Base-by-base conservation (phyloP, 1,140 invertebrate genomes). In the Drosophila biarmipes region DNA sequence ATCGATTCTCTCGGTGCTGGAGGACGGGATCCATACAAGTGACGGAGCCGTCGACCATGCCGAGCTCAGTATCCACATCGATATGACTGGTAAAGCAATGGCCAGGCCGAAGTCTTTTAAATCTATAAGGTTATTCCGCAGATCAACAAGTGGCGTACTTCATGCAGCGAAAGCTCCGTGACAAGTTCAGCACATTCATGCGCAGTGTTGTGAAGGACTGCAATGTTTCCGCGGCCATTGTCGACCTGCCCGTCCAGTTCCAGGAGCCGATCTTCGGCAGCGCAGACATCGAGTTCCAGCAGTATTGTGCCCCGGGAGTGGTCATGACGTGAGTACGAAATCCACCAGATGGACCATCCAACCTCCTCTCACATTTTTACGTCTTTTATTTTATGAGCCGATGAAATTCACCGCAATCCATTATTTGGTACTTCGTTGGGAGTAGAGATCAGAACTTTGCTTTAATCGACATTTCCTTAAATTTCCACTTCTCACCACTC, bases 241-340 rank as follows among this genome's bases (percentile, higher is more conserved):
- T 92, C 0, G 92, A 94, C 54, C 82, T 94, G 19, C 95, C 95
- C 0, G 89, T 96, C 1, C 90, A 95, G 92, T 94, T 97, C 78
- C 93, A 95, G 68, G 92, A 95, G 8, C 95, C 96, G 0, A 92
- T 97, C 12, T 97, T 95, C 91, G 97, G 97, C 10, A 91, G 85
- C 0, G 84, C 92, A 40, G 92, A 96, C 35, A 93, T 94, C 2
- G 94, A 94, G 45, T 96, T 95, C 81, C 94, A 94, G 1, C 93
- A 94, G 15, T 97, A 96, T 90, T 96, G 97, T 94, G 95, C 95
- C 0, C 96, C 97, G 0, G 95, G 95, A n/a, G 94, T 97, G 40
- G 92, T 96, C 53, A 92, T 96, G 69, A 94, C 94, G 95, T 96
- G 92, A 94, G 93, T 87, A 57, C 11, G 4, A 6, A 10, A 10